Conservation (phyloP, 2,888 invertebrate genomes). For the Synergus gifuensis region DNA sequence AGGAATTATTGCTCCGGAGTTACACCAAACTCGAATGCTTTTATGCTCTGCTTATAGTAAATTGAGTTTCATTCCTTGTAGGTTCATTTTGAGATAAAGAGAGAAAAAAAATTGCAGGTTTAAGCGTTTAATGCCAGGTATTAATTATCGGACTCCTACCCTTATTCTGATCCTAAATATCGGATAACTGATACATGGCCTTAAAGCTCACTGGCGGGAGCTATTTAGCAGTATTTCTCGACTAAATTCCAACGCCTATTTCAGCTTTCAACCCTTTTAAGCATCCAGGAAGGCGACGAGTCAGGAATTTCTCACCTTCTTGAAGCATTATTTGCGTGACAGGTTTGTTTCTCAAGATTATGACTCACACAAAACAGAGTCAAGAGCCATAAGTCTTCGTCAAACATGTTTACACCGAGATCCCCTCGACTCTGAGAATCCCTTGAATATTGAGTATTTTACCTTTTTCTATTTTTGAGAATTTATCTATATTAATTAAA, state of each 20-base stretch:
- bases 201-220: neutral
- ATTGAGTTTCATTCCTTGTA: no score
- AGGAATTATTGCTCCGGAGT: no score
- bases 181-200: no score
- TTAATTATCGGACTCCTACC: neutral
- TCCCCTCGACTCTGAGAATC: neutral
- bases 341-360: conserved; percentile 21
- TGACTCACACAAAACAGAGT: neutral
- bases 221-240: conserved; percentile 5
- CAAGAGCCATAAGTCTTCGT: conserved; percentile 26
- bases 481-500: no score
- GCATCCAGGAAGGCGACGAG: neutral
- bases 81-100: neutral
- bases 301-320: conserved; percentile 2
- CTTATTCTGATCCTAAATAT: no score
- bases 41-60: no score
- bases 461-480: no score
- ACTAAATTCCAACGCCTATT: conserved; percentile 7
- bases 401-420: neutral
- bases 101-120: neutral
- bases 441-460: no score
- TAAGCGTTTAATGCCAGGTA: neutral
- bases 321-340: neutral
- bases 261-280: neutral
- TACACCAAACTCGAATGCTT: no score